Conservation (phyloP, 2,797 vertebrate genomes). For the Centroberyx gerrardi region DNA sequence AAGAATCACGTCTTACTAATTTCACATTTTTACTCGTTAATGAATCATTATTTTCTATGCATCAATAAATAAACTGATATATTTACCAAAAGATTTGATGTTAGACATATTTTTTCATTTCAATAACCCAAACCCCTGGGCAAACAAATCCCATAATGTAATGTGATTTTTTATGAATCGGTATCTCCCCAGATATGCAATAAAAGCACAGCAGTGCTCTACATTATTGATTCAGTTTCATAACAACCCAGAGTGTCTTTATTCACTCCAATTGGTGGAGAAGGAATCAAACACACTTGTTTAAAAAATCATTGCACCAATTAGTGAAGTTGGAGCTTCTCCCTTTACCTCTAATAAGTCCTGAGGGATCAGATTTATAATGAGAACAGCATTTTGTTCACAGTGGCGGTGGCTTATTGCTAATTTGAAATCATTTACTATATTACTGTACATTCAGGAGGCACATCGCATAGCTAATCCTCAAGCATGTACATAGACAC, state of each 20-base stretch:
- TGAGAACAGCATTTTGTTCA: constrained; percentile 87
- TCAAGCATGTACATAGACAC: constrained; percentile 48
- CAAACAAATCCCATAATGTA: constrained; percentile 69
- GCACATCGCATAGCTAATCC: constrained; percentile 33
- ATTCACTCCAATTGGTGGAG: constrained; percentile 67
- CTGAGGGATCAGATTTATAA: constrained; percentile 89
- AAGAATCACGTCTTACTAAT: constrained; percentile 52
- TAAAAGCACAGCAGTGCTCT: constrained; percentile 80
- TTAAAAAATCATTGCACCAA: constrained; percentile 87
- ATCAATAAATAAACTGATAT: constrained; percentile 62
- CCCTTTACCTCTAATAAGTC: constrained; percentile 90
- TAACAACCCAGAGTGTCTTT: constrained; percentile 79
- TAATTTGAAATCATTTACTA: constrained; percentile 91
- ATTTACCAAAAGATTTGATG: constrained; percentile 61
- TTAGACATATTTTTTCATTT: constrained; percentile 61
- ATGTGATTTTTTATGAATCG: constrained; percentile 69
- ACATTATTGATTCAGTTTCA: constrained; percentile 82
- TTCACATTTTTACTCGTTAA: constrained; percentile 45
- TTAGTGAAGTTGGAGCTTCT: constrained; percentile 87
- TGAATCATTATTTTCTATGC: constrained; percentile 52
- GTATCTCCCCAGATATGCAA: constrained; percentile 74
- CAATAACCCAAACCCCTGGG: constrained; percentile 63
- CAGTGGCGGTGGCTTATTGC: constrained; percentile 75
- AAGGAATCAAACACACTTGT: constrained; percentile 65
- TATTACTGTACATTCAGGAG: constrained; percentile 78